Conservation (phyloP, 2,888 invertebrate species). For the Lochmaea crataegi region DNA sequence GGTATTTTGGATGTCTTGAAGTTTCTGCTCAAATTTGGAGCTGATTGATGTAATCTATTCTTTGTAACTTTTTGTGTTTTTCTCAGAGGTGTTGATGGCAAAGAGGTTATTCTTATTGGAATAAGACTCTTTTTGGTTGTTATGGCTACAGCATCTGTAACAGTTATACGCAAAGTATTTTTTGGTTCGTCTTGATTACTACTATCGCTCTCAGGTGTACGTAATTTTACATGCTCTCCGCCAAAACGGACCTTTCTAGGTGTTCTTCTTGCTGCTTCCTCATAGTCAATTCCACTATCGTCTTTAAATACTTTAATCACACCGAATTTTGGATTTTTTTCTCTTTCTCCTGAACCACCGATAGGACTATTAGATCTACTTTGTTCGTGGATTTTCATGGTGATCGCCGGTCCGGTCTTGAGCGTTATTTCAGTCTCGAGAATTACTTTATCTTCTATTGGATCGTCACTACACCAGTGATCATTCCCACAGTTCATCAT, state of each 20-base stretch:
- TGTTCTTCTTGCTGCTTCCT: constrained; percentile 67
- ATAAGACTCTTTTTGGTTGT: constrained; percentile 62
- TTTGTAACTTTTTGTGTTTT: constrained; percentile 58
- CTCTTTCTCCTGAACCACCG: constrained; percentile 57
- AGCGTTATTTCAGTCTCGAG: constrained; percentile 87
- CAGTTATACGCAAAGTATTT: constrained; percentile 51
- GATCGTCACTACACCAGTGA: constrained; percentile 38
- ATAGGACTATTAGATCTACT: constrained; percentile 57
- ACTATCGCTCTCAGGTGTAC: constrained; percentile 87
- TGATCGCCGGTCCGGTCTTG: constrained; percentile 82
- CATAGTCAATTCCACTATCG: constrained; percentile 70
- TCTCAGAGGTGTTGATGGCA: constrained; percentile 59
- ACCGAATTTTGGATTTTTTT: constrained; percentile 61
- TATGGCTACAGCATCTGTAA: constrained; percentile 54
- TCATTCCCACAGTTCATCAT: constrained; percentile 35
- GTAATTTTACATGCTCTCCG: constrained; percentile 86
- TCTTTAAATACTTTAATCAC: constrained; percentile 73
- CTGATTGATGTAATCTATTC: constrained; percentile 57
- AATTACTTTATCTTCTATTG: constrained; percentile 73
- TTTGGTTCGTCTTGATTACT: constrained; percentile 69
- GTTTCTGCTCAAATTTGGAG: constrained; percentile 55
- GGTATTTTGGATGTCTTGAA: constrained; percentile 53
- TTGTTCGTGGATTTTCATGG: constrained; percentile 86
- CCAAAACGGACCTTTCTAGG: constrained; percentile 85
- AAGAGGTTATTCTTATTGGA: constrained; percentile 64